Conservation (phyloP, 2,797 vertebrate genomes). For the Melanotaenia parkinsoni region DNA sequence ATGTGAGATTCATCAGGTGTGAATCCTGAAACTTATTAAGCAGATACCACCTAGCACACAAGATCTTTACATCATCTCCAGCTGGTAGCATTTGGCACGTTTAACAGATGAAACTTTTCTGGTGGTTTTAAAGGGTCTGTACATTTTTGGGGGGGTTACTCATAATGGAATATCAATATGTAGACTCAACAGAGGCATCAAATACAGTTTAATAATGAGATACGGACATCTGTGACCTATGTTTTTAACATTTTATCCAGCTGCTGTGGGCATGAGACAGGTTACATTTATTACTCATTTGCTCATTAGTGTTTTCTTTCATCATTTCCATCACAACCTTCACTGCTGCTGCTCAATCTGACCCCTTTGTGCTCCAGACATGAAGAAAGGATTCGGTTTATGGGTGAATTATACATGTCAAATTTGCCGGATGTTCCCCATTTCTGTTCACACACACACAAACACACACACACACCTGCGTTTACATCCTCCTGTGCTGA, state of each 20-base stretch:
- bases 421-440: constrained; percentile 53
- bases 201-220: constrained; percentile 49
- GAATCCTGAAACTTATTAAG: constrained; percentile 45
- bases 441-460: constrained; percentile 23
- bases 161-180: constrained; percentile 14
- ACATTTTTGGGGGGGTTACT: constrained; percentile 8
- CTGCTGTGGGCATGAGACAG: constrained; percentile 50
- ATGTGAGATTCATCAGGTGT: neutral
- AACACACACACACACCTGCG: constrained; percentile 17
- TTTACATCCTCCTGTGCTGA: constrained; percentile 43
- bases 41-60: constrained; percentile 38
- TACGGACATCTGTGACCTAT: constrained; percentile 40
- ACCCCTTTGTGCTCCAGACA: constrained; percentile 56
- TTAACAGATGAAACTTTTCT: neutral
- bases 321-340: constrained; percentile 44
- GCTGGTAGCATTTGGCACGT: constrained; percentile 37
- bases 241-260: constrained; percentile 49
- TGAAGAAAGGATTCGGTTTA: constrained; percentile 55
- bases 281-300: constrained; percentile 55
- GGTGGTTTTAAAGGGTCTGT: too few species aligned
- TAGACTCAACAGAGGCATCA: constrained; percentile 54
- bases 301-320: constrained; percentile 45
- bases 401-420: constrained; percentile 51
- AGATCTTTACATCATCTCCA: constrained; percentile 35
- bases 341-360: constrained; percentile 60